A percentile compares a stretch with the other conserved stretches of the same genome.
Conservation (phyloP, 2,888 invertebrate species). For the Bellardia bayeri region DNA sequence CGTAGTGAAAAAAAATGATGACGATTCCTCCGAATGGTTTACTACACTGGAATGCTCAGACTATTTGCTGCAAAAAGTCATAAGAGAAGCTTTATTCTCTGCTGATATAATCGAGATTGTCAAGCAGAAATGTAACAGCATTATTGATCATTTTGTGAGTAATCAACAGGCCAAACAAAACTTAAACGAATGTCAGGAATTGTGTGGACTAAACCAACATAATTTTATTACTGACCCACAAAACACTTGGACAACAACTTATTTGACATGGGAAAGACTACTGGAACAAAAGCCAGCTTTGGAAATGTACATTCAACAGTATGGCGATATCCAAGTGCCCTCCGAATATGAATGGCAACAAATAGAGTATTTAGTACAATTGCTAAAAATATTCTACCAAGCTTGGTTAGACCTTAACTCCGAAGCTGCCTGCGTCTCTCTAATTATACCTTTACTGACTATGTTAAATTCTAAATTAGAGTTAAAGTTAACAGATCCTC, state of each 20-base stretch:
- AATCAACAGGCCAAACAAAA: constrained; percentile 53
- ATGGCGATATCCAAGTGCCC: constrained; percentile 62
- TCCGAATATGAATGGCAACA: constrained; percentile 67
- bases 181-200: constrained; percentile 62
- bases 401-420: constrained; percentile 70
- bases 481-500: constrained; percentile 45
- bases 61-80: constrained; percentile 59
- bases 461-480: constrained; percentile 70
- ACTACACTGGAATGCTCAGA: constrained; percentile 61
- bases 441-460: constrained; percentile 62
- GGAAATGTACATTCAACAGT: constrained; percentile 63
- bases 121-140: constrained; percentile 62
- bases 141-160: constrained; percentile 61
- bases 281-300: constrained; percentile 61
- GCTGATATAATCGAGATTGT: constrained; percentile 58
- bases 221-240: constrained; percentile 16
- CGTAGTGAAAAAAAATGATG: constrained; percentile 37
- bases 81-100: constrained; percentile 49
- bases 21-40: constrained; percentile 60
- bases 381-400: constrained; percentile 67
- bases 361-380: constrained; percentile 52
- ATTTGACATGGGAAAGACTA: constrained; percentile 64
- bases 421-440: constrained; percentile 62
- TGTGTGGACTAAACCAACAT: constrained; percentile 57
- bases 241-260: constrained; percentile 61